These are phyloP conservation scores for Enteromius viviparus DNA, from an alignment of 2,797 vertebrate genomes.

Conservation along the genomic window DNA sequence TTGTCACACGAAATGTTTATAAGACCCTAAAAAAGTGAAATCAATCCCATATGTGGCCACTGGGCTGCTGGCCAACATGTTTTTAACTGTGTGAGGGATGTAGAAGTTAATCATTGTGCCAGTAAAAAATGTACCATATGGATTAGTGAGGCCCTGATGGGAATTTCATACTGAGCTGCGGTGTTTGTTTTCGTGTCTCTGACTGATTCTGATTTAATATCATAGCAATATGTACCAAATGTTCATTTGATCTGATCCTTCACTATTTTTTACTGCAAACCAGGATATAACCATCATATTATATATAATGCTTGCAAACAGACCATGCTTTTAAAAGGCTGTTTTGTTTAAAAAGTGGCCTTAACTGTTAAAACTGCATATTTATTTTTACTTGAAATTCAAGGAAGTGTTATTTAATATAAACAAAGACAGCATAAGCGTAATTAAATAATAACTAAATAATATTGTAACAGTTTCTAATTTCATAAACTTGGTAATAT, in stretches of 20 bases:
- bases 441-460: neutral
- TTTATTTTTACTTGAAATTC: neutral
- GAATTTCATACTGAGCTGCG: neutral
- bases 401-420: neutral
- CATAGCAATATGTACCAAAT: neutral
- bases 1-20: constrained; percentile 7
- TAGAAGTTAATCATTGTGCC: neutral
- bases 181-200: neutral
- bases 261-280: neutral
- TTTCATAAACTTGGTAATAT: neutral
- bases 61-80: neutral
- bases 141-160: constrained; percentile 2
- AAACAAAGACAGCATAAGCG: neutral
- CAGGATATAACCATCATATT: neutral
- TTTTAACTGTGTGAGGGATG: constrained; percentile 22
- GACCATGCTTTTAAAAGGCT: neutral
- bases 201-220: constrained; percentile 6
- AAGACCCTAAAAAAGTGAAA: neutral
- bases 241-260: neutral
- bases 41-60: constrained; percentile 2
- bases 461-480: neutral
- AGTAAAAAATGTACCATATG: constrained; percentile 1
- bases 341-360: neutral
- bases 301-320: neutral
- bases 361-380: neutral